Evolutionary conservation across 2,888 invertebrate genomes (phyloP).

Genomic region (Mycalesis mineus): DNA sequence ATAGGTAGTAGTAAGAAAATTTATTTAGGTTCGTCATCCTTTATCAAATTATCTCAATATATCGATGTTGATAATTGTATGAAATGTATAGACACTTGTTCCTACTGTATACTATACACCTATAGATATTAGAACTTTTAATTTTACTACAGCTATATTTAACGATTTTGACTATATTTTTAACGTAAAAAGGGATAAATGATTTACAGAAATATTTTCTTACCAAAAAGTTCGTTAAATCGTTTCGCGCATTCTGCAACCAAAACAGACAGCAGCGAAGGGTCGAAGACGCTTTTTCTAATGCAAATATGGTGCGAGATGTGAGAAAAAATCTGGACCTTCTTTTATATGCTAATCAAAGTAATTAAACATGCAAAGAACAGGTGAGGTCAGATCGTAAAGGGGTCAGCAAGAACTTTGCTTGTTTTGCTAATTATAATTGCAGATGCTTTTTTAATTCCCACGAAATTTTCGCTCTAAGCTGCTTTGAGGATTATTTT

Average conservation of each 20-base stretch:
- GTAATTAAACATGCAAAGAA: conserved; percentile 45
- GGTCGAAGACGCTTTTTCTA: conserved; percentile 22
- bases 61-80: too few relatives aligned
- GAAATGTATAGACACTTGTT: too few relatives aligned
- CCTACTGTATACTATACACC: too few relatives aligned
- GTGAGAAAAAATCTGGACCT: conserved; percentile 42
- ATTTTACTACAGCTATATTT: too few relatives aligned
- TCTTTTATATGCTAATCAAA: conserved; percentile 39
- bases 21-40: too few relatives aligned
- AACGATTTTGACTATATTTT: too few relatives aligned
- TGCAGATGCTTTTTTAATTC: conserved; percentile 51
- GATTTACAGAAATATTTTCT: too few relatives aligned
- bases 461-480: conserved; percentile 33
- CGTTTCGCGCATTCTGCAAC: conserved; percentile 14
- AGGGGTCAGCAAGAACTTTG: conserved; percentile 51
- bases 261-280: conserved; percentile 22
- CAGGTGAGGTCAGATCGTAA: conserved; percentile 66
- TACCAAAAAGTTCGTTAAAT: conserved; percentile 19
- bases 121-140: too few relatives aligned
- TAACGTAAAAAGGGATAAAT: too few relatives aligned
- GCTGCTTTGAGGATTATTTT: background rate
- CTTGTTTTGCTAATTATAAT: conserved; percentile 46
- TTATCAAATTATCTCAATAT: too few relatives aligned
- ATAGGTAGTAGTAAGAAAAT: too few relatives aligned
- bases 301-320: conserved; percentile 42